Evolutionary conservation across 2,113 vertebrate genomes (phyloP), one percentile per base, ranked within the genome.

Genomic region (Psettodes erumei): DNA sequence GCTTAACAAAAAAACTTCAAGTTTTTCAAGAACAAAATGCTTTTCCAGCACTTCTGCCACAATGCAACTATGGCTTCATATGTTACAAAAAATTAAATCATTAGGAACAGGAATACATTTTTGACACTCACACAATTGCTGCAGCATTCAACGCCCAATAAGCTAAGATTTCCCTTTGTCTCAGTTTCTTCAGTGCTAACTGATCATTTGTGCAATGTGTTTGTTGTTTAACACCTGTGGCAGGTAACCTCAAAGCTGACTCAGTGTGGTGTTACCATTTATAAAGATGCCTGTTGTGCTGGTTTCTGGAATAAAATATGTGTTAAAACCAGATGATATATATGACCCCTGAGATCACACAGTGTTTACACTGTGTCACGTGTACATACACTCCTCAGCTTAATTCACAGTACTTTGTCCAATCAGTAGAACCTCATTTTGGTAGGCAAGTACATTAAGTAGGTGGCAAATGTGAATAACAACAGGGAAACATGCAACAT

Each of bases 271-370:
- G 78, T 81, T 40, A 55, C 32, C 35, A 27, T 64, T 51, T 56
- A 13, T 70, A 59, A 48, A 73, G 37, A 74, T 33, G 43, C 66
- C 66, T 53, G 50, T 58, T 81, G 51, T 79, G 82, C 83, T 89
- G 88, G 75, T 79, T 76, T 77, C 62, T 43, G 23, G 51, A 81
- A 58, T 56, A 79, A 82, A 85, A 65, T 15, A 51, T 27, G 30
- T 11, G 21, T 8, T 18, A 54, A 73, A 87, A 77, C 35, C 19
- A 78, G 37, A 75, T 54, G 25, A 74, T 71, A 77, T 77, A 71
- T 83, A 73, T 83, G 89, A 87, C 69, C 91, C 91, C 93, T 94
- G 93, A 88, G 78, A 81, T 89, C 80, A 82, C 63, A 70, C 23
- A 35, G 27, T 71, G 58, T 65, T 73, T 64, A 61, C 42, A 68